Conservation (phyloP, 2,888 invertebrate species). For the Falcaria lacertinaria region DNA sequence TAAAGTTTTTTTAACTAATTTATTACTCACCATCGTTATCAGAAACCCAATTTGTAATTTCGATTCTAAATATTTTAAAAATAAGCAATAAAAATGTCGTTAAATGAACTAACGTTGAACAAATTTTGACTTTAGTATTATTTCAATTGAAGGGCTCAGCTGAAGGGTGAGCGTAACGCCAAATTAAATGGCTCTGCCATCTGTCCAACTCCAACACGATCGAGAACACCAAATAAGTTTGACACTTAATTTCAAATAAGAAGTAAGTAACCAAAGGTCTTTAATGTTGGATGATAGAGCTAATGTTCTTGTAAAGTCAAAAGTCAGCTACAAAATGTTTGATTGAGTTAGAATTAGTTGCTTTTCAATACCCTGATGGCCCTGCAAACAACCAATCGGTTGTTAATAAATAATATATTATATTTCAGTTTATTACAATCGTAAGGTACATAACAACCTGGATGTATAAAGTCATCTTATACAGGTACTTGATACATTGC, state of each 20-base stretch:
- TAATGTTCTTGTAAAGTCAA: neutral
- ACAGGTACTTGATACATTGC: no score
- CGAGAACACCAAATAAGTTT: constrained; percentile 9
- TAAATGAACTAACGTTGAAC: neutral
- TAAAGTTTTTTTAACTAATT: no score
- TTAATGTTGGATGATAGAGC: neutral
- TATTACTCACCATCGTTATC: constrained; percentile 42
- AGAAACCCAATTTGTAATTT: no score
- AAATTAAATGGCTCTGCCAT: constrained; percentile 19
- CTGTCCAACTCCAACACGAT: constrained; percentile 13
- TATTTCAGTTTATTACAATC: no score
- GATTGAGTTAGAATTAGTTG: neutral
- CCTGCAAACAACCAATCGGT: no score
- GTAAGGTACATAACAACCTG: no score
- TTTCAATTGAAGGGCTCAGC: neutral
- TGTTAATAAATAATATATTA: no score
- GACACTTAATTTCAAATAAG: constrained; percentile 3
- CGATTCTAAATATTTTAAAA: no score
- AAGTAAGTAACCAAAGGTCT: neutral
- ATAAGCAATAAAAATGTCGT: neutral
- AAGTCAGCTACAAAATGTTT: neutral
- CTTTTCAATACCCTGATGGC: neutral
- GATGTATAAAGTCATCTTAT: no score
- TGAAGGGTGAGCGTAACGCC: constrained; percentile 10
- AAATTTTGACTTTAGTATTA: neutral